Evolutionary conservation across 2,113 vertebrate species (phyloP).

Genomic region (Cephalopholis sonnerati): DNA sequence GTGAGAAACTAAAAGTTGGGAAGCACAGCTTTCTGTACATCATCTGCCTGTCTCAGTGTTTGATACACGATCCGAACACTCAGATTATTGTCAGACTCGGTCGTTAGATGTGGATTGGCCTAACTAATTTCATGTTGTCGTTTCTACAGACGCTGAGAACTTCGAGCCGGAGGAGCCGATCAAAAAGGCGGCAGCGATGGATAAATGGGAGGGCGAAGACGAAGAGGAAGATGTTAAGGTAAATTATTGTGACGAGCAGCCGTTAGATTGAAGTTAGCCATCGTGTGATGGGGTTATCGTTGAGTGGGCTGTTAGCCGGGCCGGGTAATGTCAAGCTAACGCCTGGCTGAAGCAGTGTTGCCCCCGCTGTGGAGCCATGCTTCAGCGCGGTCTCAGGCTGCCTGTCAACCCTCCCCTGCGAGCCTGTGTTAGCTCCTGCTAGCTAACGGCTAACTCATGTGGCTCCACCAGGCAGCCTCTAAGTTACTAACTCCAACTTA

Average conservation of each 20-base stretch:
- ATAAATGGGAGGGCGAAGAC: slow-evolving; percentile 95
- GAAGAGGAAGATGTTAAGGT: slow-evolving; percentile 95
- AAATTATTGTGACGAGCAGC: neutral
- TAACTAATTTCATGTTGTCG: slow-evolving; percentile 62
- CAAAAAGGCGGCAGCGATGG: slow-evolving; percentile 73
- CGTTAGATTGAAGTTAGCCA: neutral
- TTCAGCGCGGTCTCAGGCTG: slow-evolving; percentile 28
- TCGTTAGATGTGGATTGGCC: slow-evolving; percentile 51
- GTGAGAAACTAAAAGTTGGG: slow-evolving; percentile 82
- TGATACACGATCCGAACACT: neutral
- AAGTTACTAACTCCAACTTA: neutral
- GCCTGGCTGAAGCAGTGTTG: neutral
- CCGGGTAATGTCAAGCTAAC: neutral
- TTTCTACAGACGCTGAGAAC: slow-evolving; percentile 88
- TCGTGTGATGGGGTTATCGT: neutral
- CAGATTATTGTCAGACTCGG: neutral
- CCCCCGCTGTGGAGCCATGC: slow-evolving; percentile 37
- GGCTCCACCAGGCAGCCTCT: slow-evolving; percentile 23
- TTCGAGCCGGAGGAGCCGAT: slow-evolving; percentile 88
- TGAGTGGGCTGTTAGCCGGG: neutral
- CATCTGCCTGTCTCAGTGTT: slow-evolving; percentile 2
- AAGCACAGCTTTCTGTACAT: slow-evolving; percentile 27
- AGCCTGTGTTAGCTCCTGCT: slow-evolving; percentile 60
- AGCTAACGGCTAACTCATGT: slow-evolving; percentile 70
- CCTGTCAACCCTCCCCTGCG: slow-evolving; percentile 34